phyloP scores from a whole-genome alignment of 2,113 vertebrate genomes.

The Cyphomyrus discorhynchus region DNA sequence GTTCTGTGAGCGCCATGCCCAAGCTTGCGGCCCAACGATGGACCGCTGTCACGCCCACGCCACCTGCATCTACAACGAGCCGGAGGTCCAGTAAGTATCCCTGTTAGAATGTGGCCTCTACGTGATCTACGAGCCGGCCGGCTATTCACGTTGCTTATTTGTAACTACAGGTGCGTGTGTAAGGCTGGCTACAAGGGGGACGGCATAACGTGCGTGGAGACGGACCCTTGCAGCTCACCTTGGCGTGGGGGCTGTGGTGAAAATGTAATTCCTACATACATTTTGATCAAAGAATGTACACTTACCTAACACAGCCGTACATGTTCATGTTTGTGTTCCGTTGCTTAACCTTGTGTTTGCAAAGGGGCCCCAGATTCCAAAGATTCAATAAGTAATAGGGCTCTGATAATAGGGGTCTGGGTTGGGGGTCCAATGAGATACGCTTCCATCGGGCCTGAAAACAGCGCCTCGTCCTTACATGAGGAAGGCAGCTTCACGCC shows the following conservation, averaged over 20 bases:
- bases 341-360: neutral
- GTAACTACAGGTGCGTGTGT: slow-evolving; percentile 72
- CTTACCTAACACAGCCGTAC: neutral
- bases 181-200: slow-evolving; percentile 79
- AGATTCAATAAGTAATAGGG: neutral
- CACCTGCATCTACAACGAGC: slow-evolving; percentile 65
- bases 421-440: neutral
- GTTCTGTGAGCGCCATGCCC: slow-evolving; percentile 64
- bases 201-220: slow-evolving; percentile 67
- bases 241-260: slow-evolving; percentile 59
- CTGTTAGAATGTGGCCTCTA: neutral
- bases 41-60: slow-evolving; percentile 75
- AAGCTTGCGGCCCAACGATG: slow-evolving; percentile 55
- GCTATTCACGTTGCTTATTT: neutral
- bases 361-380: neutral
- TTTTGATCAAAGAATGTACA: neutral
- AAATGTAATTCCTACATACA: slow-evolving; percentile 61
- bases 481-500: neutral
- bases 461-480: neutral
- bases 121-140: neutral
- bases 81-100: slow-evolving; percentile 55
- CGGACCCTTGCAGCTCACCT: slow-evolving; percentile 64
- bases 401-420: neutral
- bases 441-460: neutral
- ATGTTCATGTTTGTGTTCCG: neutral